Conservation (phyloP, 2,888 invertebrate species). For the Neuroscelio doddi region DNA sequence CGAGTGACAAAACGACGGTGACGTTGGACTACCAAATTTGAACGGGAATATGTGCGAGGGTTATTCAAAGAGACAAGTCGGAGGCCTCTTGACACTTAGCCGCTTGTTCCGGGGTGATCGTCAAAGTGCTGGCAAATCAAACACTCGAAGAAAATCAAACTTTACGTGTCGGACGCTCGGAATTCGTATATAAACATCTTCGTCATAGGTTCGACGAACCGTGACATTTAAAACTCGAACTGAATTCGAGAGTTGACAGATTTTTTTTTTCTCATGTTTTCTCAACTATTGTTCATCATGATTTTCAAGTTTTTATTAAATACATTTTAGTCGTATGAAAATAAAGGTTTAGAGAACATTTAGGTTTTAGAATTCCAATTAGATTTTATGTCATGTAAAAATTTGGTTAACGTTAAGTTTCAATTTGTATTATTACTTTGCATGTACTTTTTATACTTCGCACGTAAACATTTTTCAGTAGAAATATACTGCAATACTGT, state of each 20-base stretch:
- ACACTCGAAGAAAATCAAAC: slow-evolving; percentile 51
- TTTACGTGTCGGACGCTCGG: slow-evolving; percentile 15
- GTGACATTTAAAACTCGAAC: background rate
- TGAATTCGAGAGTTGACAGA: background rate
- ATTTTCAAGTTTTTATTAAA: no score
- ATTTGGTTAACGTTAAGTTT: no score
- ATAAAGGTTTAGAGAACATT: no score
- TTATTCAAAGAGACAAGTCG: slow-evolving; percentile 27
- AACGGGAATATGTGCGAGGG: slow-evolving; percentile 23
- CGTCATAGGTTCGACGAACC: slow-evolving; percentile 25
- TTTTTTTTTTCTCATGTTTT: slow-evolving; percentile 1
- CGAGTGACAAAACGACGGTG: slow-evolving; percentile 14
- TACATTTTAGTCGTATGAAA: no score
- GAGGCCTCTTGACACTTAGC: slow-evolving; percentile 43
- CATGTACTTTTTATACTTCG: no score
- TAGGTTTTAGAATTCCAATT: no score
- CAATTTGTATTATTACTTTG: no score
- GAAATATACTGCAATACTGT: no score
- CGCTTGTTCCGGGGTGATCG: slow-evolving; percentile 48
- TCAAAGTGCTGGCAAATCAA: slow-evolving; percentile 43
- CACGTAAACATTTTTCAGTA: no score
- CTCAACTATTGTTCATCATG: no score
- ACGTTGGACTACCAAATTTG: slow-evolving; percentile 39
- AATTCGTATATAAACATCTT: slow-evolving; percentile 25
- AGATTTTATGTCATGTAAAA: no score